Evolutionary conservation across 2,888 invertebrate genomes (phyloP).

Genomic region (Drosophila quinaria): DNA sequence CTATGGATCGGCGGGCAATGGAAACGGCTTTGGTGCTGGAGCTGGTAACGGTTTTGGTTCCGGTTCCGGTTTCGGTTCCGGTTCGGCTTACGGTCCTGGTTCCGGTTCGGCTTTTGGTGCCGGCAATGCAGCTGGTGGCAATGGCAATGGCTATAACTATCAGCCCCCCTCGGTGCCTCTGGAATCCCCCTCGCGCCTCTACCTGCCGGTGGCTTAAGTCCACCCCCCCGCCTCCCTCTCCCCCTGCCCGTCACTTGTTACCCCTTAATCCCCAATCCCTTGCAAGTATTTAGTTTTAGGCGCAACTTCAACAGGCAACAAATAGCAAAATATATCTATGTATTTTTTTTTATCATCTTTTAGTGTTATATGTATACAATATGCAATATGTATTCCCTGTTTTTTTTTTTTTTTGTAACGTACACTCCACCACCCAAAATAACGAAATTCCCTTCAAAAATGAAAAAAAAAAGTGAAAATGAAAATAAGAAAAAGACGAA

Average conservation of each 20-base stretch:
- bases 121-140: constrained; percentile 1
- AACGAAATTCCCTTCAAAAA: constrained; percentile 7
- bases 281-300: constrained; percentile 76
- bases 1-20: constrained; percentile 15
- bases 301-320: constrained; percentile 59
- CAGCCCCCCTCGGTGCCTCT: constrained; percentile 63
- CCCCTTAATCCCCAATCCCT: background rate
- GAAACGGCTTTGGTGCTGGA: constrained; percentile 32
- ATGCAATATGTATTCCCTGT: constrained; percentile 52
- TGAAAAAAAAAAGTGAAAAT: constrained; percentile 12
- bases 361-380: constrained; percentile 69
- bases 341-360: constrained; percentile 71
- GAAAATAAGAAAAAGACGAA: background rate
- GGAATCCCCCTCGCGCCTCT: constrained; percentile 68
- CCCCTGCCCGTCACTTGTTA: background rate
- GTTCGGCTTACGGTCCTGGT: constrained; percentile 14
- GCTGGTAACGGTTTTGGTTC: constrained; percentile 35
- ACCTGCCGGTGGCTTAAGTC: constrained; percentile 76
- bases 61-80: constrained; percentile 12
- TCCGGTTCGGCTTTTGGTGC: constrained; percentile 16
- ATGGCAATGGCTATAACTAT: constrained; percentile 75
- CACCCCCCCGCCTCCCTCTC: background rate
- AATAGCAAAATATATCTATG: constrained; percentile 22
- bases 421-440: constrained; percentile 2
- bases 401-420: constrained; percentile 1